These are phyloP conservation scores for Allophyes oxyacanthae DNA, from an alignment of 2,888 invertebrate genomes.

Conservation along the genomic window DNA sequence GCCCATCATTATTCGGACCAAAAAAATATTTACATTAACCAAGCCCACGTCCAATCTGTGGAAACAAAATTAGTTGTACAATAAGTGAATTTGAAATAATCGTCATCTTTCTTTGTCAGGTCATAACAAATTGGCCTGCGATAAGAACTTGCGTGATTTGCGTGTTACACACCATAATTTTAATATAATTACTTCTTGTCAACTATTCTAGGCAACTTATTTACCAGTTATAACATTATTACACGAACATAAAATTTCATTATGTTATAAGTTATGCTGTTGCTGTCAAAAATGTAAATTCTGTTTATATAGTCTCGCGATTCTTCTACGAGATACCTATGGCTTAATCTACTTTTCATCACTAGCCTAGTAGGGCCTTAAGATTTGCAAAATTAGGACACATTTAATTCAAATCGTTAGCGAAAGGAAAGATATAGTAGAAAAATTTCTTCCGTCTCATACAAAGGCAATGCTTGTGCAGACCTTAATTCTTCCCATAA, in stretches of 20 bases:
- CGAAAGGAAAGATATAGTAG: no score
- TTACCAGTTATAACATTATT: constrained; percentile 13
- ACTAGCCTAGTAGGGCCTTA: no score
- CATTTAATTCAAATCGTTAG: no score
- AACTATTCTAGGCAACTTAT: constrained; percentile 34
- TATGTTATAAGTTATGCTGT: not conserved
- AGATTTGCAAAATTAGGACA: no score
- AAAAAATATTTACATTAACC: no score
- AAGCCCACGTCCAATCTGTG: not conserved
- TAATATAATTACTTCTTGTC: constrained; percentile 40
- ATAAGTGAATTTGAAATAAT: constrained; percentile 30
- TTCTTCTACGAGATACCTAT: no score
- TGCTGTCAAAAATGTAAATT: not conserved
- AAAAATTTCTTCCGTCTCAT: no score
- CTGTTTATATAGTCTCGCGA: no score
- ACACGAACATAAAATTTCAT: constrained; percentile 1
- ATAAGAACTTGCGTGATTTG: constrained; percentile 40
- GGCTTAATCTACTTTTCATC: no score
- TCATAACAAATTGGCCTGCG: constrained; percentile 35
- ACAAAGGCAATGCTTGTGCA: no score
- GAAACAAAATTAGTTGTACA: constrained; percentile 16
- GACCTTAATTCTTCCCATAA: no score
- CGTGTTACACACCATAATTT: constrained; percentile 46
- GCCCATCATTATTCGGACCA: no score
- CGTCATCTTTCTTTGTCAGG: constrained; percentile 42